Base-by-base conservation (phyloP, 2,888 invertebrate species). In the Blera fallax region DNA sequence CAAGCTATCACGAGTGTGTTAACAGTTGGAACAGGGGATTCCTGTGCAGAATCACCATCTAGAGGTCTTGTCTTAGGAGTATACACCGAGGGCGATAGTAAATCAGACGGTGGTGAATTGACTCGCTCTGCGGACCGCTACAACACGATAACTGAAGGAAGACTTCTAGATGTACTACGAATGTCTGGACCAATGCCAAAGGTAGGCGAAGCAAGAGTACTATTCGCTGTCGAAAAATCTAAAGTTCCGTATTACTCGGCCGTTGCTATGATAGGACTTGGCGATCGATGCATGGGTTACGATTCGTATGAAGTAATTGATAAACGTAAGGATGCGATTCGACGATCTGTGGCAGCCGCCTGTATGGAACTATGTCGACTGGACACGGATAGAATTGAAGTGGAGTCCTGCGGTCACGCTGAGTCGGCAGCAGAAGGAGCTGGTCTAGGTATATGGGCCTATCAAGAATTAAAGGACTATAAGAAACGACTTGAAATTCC, bases 391-490 rank as follows among this genome's bases (percentile, higher is more conserved):
- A 90, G 93, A n/a, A 94, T 97, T 18, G 93, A 94, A 87, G 93
- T 97, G 0, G 97, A 97, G 90, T 95, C 95, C n/a, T 95, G 96
- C 89, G 90, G 90, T 0, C 95, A 95, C 1, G 94, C 96, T 0
- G 95, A 96, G 90, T 96, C 96, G 0, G 94, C 96, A 5, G 96
- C 96, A 0, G 97, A 97, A 91, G 97, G 96, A 0, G 94, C 95
- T 0, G 92, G 93, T 1, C 92, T 97, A 32, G 94, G 94, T 0
- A 91, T 94, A 3, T 96, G 95, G 94, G 90, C 93, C 3, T 97
- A 95, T 90, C 95, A 95, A 90, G 95, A 90, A n/a, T 65, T 89
- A 7, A 88, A 89, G 0, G 88, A 90, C 50, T 81, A 88, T 2
- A 89, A 89, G 43, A 62, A 77, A 0, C 88, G 89, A 0, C 21